A percentile compares a stretch with the other conserved stretches of the same genome.
Evolutionary conservation across 30 jellyfish, hydroid and myxozoan genomes (phyloP).

Genomic region (Rhopilema esculentum): DNA sequence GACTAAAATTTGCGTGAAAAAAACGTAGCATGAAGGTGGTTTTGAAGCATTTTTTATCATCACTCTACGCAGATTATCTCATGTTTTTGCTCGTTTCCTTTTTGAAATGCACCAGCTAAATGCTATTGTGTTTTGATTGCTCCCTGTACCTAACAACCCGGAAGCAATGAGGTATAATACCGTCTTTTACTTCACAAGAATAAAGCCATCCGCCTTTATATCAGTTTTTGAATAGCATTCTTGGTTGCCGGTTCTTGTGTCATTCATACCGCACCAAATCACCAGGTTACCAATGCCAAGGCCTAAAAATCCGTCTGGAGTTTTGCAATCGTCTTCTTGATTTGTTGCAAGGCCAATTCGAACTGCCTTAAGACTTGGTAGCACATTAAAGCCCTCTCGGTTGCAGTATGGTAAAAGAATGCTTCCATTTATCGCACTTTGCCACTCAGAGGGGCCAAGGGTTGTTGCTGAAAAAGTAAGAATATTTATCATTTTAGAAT

Average conservation of each 20-base stretch:
- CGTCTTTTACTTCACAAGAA: background rate
- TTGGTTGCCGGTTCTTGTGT: background rate
- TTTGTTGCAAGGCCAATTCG: background rate
- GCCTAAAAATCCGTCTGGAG: background rate
- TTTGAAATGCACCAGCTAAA: too few relatives aligned
- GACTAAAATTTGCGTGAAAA: too few relatives aligned
- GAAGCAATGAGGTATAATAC: too few relatives aligned
- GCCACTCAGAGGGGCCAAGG: background rate
- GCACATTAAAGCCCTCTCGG: background rate
- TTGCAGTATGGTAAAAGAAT: background rate
- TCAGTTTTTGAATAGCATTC: background rate
- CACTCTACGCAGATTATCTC: too few relatives aligned
- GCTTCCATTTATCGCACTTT: background rate
- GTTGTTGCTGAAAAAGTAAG: background rate
- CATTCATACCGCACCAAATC: background rate
- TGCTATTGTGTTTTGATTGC: too few relatives aligned
- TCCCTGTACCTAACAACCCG: too few relatives aligned
- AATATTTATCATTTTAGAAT: too few relatives aligned
- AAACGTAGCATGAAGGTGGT: too few relatives aligned
- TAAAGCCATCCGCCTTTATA: background rate
- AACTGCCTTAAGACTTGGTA: background rate
- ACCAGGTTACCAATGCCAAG: background rate
- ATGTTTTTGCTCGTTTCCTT: too few relatives aligned
- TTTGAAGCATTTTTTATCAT: too few relatives aligned
- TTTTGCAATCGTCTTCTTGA: background rate